phyloP scores from a whole-genome alignment of 1,140 invertebrate genomes.

The Drosophila jambulina region DNA sequence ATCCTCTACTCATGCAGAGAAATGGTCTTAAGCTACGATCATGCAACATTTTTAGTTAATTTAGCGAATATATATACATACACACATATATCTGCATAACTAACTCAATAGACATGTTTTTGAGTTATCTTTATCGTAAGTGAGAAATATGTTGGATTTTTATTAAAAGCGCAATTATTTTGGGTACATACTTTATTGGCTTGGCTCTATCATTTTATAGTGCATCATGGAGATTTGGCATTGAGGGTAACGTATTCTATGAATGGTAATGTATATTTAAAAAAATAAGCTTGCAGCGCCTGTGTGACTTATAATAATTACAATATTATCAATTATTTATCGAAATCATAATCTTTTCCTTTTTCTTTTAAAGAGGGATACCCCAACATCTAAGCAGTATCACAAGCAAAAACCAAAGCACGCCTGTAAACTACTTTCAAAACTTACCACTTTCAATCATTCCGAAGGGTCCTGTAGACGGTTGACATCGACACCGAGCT shows the following conservation, averaged over 20 bases:
- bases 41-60: slow-evolving; percentile 8
- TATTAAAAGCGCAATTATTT: slow-evolving; percentile 25
- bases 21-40: slow-evolving; percentile 1
- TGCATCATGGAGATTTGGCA: not conserved
- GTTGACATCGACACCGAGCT: slow-evolving; percentile 1
- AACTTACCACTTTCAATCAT: not conserved
- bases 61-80: slow-evolving; percentile 6
- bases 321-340: not conserved
- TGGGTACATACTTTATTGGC: slow-evolving; percentile 9
- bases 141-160: slow-evolving; percentile 22
- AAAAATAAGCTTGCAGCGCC: not conserved
- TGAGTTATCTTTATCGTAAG: slow-evolving; percentile 19
- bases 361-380: not conserved
- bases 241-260: not conserved
- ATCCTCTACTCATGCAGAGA: slow-evolving; percentile 16
- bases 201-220: not conserved
- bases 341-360: not conserved
- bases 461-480: not conserved
- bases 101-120: slow-evolving; percentile 20
- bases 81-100: slow-evolving; percentile 7
- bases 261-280: not conserved
- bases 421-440: not conserved
- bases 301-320: not conserved
- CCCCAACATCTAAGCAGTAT: not conserved
- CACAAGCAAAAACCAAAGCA: not conserved